phyloP scores from a whole-genome alignment of 2,113 vertebrate species.

The Pseudolaguvia tuberculata region DNA sequence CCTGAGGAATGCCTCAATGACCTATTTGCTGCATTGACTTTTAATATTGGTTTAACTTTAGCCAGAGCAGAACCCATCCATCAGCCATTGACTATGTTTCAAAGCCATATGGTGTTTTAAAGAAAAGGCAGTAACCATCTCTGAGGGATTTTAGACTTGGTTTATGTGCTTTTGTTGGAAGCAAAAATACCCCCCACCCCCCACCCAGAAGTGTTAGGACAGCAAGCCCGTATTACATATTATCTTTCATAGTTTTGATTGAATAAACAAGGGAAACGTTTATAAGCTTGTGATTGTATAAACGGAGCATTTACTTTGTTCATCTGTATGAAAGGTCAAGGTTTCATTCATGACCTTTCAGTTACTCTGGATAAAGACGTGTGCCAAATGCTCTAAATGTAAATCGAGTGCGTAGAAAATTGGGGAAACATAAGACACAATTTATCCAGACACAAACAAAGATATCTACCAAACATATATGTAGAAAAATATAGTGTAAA shows the following conservation, averaged over 20 bases:
- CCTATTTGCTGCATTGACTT: slow-evolving; percentile 10
- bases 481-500: too few species aligned
- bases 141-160: neutral
- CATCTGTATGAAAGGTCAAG: neutral
- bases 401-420: too few species aligned
- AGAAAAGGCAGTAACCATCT: neutral
- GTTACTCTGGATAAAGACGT: too few species aligned
- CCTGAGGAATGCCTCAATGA: slow-evolving; percentile 3
- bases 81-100: neutral
- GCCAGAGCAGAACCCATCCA: slow-evolving; percentile 15
- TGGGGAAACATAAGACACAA: too few species aligned
- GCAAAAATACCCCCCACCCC: too few species aligned
- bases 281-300: neutral
- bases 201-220: neutral
- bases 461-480: too few species aligned
- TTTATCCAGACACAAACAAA: too few species aligned
- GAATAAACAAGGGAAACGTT: neutral
- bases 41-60: slow-evolving; percentile 9
- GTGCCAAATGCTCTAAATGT: too few species aligned
- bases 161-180: slow-evolving; percentile 12
- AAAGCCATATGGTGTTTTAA: slow-evolving; percentile 2
- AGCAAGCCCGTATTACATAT: neutral
- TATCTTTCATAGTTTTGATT: neutral
- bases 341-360: too few species aligned
- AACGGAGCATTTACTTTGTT: neutral